Evolutionary conservation across 2,797 vertebrate species (phyloP).

Genomic region (Rousettus madagascariensis): DNA sequence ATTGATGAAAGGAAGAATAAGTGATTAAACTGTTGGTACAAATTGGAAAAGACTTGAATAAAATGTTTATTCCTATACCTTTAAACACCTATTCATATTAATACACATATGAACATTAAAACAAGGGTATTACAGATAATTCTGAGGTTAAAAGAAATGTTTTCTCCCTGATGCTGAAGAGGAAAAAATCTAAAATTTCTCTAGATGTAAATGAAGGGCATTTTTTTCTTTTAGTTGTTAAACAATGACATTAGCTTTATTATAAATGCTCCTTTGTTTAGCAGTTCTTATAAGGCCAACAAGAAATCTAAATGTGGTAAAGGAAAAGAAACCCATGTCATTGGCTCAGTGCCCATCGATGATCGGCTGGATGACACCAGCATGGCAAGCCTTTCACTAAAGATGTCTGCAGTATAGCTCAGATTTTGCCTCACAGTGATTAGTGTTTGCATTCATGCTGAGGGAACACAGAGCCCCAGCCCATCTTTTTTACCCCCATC

Average conservation of each 20-base stretch:
- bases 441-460: slow-evolving; percentile 30
- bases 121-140: not conserved
- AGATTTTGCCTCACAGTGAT: not conserved
- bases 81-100: not conserved
- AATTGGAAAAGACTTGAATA: slow-evolving; percentile 30
- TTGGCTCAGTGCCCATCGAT: slow-evolving; percentile 38
- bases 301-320: slow-evolving; percentile 27
- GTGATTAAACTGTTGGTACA: slow-evolving; percentile 45
- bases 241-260: slow-evolving; percentile 52
- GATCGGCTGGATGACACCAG: slow-evolving; percentile 28
- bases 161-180: not conserved
- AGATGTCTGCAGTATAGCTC: slow-evolving; percentile 28
- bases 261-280: slow-evolving; percentile 2
- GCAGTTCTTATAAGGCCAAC: slow-evolving; percentile 26
- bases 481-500: slow-evolving; percentile 16
- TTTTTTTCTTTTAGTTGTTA: not conserved
- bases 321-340: not conserved
- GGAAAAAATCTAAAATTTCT: not conserved
- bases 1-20: slow-evolving; percentile 43
- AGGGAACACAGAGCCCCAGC: slow-evolving; percentile 28
- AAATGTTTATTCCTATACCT: not conserved
- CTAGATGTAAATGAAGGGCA: slow-evolving; percentile 46
- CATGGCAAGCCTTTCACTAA: not conserved
- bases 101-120: slow-evolving; percentile 46
- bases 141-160: not conserved